phyloP scores from a whole-genome alignment of 2,113 vertebrate species.

The Corynorhinus townsendii region DNA sequence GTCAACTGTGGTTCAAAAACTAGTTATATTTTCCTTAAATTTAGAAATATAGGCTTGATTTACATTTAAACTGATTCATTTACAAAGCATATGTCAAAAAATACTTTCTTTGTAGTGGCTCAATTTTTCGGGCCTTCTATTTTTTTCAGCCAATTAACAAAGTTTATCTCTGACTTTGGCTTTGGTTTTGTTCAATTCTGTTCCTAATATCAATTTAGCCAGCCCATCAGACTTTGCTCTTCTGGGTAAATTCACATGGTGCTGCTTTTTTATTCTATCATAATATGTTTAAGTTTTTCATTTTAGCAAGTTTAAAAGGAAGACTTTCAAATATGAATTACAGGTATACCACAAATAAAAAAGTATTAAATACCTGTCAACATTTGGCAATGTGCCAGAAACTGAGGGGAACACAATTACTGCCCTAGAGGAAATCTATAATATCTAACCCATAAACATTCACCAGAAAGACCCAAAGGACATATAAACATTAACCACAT shows the following conservation, averaged over 20 bases:
- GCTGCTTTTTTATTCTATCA: background rate
- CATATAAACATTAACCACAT: constrained; percentile 43
- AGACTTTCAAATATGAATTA: constrained; percentile 21
- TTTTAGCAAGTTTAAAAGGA: constrained; percentile 23
- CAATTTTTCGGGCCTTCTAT: background rate
- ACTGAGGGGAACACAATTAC: background rate
- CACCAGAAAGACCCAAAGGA: constrained; percentile 51
- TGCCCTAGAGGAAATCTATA: constrained; percentile 39
- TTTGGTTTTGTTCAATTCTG: background rate
- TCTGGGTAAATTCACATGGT: background rate
- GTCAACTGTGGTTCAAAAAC: background rate
- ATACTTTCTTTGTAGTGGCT: background rate
- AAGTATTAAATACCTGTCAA: background rate
- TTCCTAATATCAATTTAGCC: background rate
- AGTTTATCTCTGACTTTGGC: background rate
- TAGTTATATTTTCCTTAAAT: constrained; percentile 1
- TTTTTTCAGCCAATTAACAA: background rate
- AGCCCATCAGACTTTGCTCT: background rate
- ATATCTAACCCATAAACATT: constrained; percentile 19
- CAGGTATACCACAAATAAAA: background rate
- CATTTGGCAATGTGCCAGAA: constrained; percentile 33
- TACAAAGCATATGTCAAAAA: background rate
- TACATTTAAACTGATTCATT: background rate
- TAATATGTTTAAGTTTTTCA: constrained; percentile 23
- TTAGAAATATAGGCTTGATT: constrained; percentile 8